Base-by-base conservation (phyloP, 2,888 invertebrate genomes). In the Rhodophaea formosa region DNA sequence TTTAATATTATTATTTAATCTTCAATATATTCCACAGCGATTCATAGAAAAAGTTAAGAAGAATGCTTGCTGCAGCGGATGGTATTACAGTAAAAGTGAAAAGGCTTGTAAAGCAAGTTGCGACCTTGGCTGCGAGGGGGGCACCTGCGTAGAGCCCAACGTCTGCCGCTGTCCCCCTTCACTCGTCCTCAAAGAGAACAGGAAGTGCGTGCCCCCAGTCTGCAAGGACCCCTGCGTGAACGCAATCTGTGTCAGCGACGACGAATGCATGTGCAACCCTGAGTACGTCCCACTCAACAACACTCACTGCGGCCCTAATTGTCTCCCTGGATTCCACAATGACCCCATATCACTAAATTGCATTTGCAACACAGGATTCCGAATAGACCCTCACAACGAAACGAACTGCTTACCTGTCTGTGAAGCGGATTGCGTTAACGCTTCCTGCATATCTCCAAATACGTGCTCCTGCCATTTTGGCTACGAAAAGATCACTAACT, bases 401-500 rank as follows among this genome's bases (percentile, higher is more conserved):
- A 57, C 62, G 1, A 62, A 35, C 14, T 81, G 78, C 59, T 62
- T 58, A 43, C 75, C 61, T 44, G 57, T 49, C 44, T 82, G 77
- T 63, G 63, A 55, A 14, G 61, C 56, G 0, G 71, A 66, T 0
- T 92, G 92, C 64, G 54, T 55, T 0, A 66, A 77, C 43, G 82
- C 82, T 0, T 71, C 63, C 0, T 92, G 91, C 61, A 58, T 71
- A 0, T 67, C 65, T 0, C 77, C 80, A 0, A 79, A 88, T 57
- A 66, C 62, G 8, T 91, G 92, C 63, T 69, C 70, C 7, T 89
- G 88, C 62, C 39, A 70, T 1, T 43, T 61, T 0, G 82, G 79
- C 2, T 84, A 77, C 46, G 57, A 16, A 3, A 3, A 14, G 30
- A 54, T 51, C 30, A 65, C 62, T 58, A 15, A 46, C 0, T 64